phyloP scores from a whole-genome alignment of 2,113 vertebrate species.

The Ailuropoda melanoleuca region DNA sequence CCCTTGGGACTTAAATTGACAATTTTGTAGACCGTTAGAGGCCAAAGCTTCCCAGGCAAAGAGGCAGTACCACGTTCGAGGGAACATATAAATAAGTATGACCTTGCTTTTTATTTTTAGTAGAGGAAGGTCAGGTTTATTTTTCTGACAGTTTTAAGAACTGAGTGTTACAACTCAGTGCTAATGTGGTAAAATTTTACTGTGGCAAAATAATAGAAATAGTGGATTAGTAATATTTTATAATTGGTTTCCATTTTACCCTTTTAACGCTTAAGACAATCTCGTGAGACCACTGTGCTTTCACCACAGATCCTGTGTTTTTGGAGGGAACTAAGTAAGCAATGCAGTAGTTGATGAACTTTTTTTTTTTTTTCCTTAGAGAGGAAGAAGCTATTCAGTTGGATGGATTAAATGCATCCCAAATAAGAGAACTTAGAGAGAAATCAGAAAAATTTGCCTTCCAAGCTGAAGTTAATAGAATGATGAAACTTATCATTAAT shows the following conservation, averaged over 20 bases:
- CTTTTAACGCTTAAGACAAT: background rate
- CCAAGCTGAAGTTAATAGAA: constrained; percentile 98
- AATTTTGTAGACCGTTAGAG: background rate
- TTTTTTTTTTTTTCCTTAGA: constrained; percentile 81
- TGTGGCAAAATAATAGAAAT: background rate
- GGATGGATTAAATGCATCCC: constrained; percentile 96
- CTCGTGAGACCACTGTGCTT: background rate
- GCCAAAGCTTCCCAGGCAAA: background rate
- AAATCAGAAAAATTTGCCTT: constrained; percentile 98
- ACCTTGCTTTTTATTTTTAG: constrained; percentile 37
- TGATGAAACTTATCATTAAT: constrained; percentile 99
- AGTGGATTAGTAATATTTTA: background rate
- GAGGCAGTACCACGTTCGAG: background rate
- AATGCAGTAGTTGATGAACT: constrained; percentile 20
- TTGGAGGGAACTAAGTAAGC: constrained; percentile 35
- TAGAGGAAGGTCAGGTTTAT: background rate
- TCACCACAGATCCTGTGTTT: background rate
- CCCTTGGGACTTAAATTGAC: background rate
- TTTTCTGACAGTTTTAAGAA: constrained; percentile 49
- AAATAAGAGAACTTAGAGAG: constrained; percentile 97
- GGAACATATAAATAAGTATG: background rate
- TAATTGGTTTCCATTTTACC: background rate
- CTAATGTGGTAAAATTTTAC: background rate
- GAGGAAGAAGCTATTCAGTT: constrained; percentile 98
- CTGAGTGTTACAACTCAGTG: background rate